phyloP scores from a whole-genome alignment of 2,888 invertebrate genomes.

The Gastracanthus pulcherrimus region DNA sequence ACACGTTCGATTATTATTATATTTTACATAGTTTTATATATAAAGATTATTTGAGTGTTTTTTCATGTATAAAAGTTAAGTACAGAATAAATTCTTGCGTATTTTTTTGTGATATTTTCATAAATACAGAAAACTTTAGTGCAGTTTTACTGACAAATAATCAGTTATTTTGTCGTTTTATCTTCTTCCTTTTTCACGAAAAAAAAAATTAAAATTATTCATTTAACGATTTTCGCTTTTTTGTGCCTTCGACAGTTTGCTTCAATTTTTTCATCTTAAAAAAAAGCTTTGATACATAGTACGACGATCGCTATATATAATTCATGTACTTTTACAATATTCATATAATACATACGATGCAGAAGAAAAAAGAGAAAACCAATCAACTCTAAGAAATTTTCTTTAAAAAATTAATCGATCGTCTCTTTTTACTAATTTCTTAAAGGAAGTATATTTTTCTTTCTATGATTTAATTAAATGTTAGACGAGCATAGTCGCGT shows the following conservation, averaged over 20 bases:
- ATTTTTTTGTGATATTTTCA: slow-evolving; percentile 41
- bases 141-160: slow-evolving; percentile 31
- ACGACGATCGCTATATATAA: slow-evolving; percentile 38
- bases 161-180: slow-evolving; percentile 20
- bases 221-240: slow-evolving; percentile 25
- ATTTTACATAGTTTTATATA: slow-evolving; percentile 43
- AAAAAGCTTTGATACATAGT: slow-evolving; percentile 39
- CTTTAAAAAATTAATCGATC: slow-evolving; percentile 30
- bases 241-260: slow-evolving; percentile 52
- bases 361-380: slow-evolving; percentile 25
- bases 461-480: slow-evolving; percentile 7
- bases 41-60: slow-evolving; percentile 29
- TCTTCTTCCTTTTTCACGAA: slow-evolving; percentile 5
- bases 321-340: slow-evolving; percentile 39
- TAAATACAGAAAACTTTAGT: slow-evolving; percentile 42
- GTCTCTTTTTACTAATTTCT: slow-evolving; percentile 28
- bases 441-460: background rate
- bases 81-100: slow-evolving; percentile 48
- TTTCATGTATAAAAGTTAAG: slow-evolving; percentile 54
- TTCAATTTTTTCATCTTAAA: slow-evolving; percentile 26
- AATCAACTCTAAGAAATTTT: slow-evolving; percentile 14
- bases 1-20: slow-evolving; percentile 29
- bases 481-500: background rate
- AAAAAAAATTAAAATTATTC: slow-evolving; percentile 37
- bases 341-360: slow-evolving; percentile 38